Conservation (phyloP, 2,888 invertebrate genomes). For the Drosophila nigricruria region DNA sequence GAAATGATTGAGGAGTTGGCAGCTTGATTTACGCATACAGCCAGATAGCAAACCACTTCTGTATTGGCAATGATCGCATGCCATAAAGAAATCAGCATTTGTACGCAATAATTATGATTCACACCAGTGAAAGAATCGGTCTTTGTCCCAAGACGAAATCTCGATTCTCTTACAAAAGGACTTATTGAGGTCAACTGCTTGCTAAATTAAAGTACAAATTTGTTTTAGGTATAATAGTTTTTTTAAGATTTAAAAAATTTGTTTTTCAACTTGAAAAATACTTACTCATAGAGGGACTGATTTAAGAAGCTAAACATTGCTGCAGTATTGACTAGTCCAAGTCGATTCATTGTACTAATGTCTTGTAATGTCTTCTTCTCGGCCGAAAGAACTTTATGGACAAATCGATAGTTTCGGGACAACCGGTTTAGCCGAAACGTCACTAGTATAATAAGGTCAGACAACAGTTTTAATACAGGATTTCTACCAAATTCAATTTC, state of each 20-base stretch:
- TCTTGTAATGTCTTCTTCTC: conserved; percentile 95
- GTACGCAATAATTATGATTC: conserved; percentile 75
- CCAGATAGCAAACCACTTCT: conserved; percentile 96
- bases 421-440: conserved; percentile 88
- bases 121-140: conserved; percentile 85
- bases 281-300: conserved; percentile 63
- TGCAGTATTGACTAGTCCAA: conserved; percentile 66
- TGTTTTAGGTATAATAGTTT: not conserved
- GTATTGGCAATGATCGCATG: conserved; percentile 87
- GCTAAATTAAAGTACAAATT: conserved; percentile 15
- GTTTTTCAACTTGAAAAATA: not conserved
- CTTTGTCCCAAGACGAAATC: not conserved
- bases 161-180: conserved; percentile 5
- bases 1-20: conserved; percentile 96
- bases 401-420: conserved; percentile 96
- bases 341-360: conserved; percentile 70
- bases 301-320: conserved; percentile 70
- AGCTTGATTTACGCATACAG: conserved; percentile 96
- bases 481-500: conserved; percentile 57
- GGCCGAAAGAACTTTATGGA: conserved; percentile 92
- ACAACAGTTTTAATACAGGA: conserved; percentile 53
- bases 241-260: not conserved
- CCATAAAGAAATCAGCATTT: conserved; percentile 79
- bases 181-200: conserved; percentile 32
- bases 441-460: conserved; percentile 51